These are phyloP conservation scores for Nothoprocta pentlandii DNA, from an alignment of 2,113 vertebrate species.

Conservation along the genomic window DNA sequence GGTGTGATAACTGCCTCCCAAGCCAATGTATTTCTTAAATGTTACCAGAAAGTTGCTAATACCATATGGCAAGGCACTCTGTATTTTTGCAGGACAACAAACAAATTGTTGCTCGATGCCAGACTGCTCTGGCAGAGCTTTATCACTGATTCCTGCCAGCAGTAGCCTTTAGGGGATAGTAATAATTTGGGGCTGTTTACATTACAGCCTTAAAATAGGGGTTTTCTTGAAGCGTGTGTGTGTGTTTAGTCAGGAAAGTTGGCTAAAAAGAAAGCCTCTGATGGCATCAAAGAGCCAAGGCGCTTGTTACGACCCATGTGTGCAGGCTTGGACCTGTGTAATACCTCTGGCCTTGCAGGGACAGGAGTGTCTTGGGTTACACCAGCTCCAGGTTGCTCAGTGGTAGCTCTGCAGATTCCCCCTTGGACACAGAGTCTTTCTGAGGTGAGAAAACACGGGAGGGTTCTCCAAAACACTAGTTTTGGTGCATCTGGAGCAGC, in stretches of 20 bases:
- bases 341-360: not conserved
- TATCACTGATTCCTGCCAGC: conserved; percentile 65
- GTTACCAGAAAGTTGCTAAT: conserved; percentile 73
- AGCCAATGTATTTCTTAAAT: conserved; percentile 69
- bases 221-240: conserved; percentile 48
- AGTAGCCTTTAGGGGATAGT: conserved; percentile 67
- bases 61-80: conserved; percentile 70
- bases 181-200: conserved; percentile 63
- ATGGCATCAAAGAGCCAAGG: not conserved
- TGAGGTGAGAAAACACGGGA: not conserved
- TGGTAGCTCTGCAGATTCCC: not conserved
- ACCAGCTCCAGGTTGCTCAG: not conserved
- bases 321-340: not conserved
- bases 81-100: conserved; percentile 73
- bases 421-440: not conserved
- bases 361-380: not conserved
- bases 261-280: not conserved
- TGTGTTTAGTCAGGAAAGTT: conserved; percentile 46
- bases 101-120: conserved; percentile 73
- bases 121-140: conserved; percentile 70
- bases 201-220: conserved; percentile 56
- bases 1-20: conserved; percentile 59
- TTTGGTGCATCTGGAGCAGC: not conserved
- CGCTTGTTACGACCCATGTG: not conserved
- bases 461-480: not conserved